These are phyloP conservation scores for Scaptomyza pallida DNA, from an alignment of 1,140 invertebrate species.

Conservation along the genomic window DNA sequence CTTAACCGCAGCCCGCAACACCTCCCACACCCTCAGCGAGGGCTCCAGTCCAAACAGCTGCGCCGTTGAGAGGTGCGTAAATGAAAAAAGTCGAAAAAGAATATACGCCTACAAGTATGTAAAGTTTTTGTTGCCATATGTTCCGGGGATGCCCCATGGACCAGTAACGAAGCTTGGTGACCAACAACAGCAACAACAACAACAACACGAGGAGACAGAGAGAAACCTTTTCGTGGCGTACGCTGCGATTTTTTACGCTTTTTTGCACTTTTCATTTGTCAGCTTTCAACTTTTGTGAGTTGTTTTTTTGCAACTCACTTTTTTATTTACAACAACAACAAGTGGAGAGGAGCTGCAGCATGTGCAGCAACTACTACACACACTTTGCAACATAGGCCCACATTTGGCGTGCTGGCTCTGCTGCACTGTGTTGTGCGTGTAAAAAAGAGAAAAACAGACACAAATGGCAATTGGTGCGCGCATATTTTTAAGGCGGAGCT, in stretches of 20 bases:
- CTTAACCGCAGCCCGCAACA: constrained; percentile 52
- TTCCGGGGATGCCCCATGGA: constrained; percentile 67
- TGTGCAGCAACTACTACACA: constrained; percentile 56
- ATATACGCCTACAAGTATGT: constrained; percentile 76
- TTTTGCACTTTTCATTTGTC: constrained; percentile 77
- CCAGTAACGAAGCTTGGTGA: constrained; percentile 56
- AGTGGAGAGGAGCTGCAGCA: neutral
- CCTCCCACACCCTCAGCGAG: neutral
- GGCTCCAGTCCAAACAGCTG: neutral
- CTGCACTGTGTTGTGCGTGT: constrained; percentile 53
- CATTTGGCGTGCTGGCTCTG: constrained; percentile 23
- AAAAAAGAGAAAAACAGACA: constrained; percentile 82
- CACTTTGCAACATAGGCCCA: constrained; percentile 57
- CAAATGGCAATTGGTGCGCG: constrained; percentile 82
- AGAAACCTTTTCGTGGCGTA: constrained; percentile 37
- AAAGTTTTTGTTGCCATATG: constrained; percentile 71
- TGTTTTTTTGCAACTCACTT: constrained; percentile 21
- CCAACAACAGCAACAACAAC: constrained; percentile 19
- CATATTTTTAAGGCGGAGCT: constrained; percentile 83
- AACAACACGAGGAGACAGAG: constrained; percentile 32
- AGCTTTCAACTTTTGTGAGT: constrained; percentile 29
- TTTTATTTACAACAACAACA: constrained; percentile 52
- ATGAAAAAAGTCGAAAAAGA: constrained; percentile 55
- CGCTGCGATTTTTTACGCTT: constrained; percentile 67
- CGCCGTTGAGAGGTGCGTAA: constrained; percentile 61